Evolutionary conservation across 2,797 vertebrate genomes (phyloP), one percentile per base, ranked within the genome.

Genomic region (Acanthornis magna): DNA sequence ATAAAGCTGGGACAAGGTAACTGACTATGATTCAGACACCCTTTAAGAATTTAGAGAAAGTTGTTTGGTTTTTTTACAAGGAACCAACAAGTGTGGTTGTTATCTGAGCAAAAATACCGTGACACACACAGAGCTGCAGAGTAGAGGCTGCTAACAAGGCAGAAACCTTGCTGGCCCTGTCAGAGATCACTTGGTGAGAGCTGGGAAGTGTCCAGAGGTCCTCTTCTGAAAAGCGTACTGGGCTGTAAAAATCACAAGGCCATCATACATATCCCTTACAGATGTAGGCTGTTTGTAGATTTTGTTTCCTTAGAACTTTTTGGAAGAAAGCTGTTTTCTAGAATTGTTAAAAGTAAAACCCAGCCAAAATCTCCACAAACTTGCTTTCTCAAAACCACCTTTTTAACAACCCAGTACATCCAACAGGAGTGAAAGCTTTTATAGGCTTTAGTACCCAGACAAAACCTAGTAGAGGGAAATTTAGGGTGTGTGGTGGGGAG

Each of bases 91-190:
- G 29, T 0, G 0, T 29, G 25, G 15, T 38, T 13, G 22, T 47
- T 58, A 58, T 7, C 7, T 3, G 43, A 78, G 19, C 9, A 84
- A 81, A 91, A 60, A 40, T 19, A 48, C 61, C 0, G 2, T 26
- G 32, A 66, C 25, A 4, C 3, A 25, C 1, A 5, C 9, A 63
- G 8, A 70, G 3, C 17, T 10, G 43, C 0, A 3, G 5, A 43
- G 36, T 13, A 55, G 48, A 38, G 30, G 22, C 40, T 50, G n/a
- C 30, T 70, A 43, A 36, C 0, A 42, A 3, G 34, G 40, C n/a
- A 57, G 13, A 23, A 23, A 48, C 23, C 47, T 36, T 61, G 26
- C 27, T 25, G 45, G 6, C 26, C 23, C 27, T 27, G 18, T 3
- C 3, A 7, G 36, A 42, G 10, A 58, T 29, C 18, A 9, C 21